Base-by-base conservation (phyloP, 2,888 invertebrate species). In the Caradrina clavipalpis region DNA sequence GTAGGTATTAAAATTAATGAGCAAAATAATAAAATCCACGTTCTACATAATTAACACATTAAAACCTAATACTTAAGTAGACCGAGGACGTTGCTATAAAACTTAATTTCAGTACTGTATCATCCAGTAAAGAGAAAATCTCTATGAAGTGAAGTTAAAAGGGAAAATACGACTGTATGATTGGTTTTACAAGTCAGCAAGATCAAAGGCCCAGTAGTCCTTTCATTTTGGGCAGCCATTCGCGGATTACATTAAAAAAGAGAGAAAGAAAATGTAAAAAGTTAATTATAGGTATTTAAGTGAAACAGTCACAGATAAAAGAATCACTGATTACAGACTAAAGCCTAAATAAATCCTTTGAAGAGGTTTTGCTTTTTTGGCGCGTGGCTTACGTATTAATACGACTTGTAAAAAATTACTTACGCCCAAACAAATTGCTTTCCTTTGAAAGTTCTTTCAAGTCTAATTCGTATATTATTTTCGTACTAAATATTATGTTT, bases 121-220 rank as follows among this genome's bases (percentile, higher is more conserved):
- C 74, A 76, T 67, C 74, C 67, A 69, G 78, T 70, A 78, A 72
- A 81, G 78, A 77, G 61, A 82, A 80, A 78, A 74, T 82, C 78
- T 86, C 78, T 83, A 83, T 84, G 80, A 87, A 87, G 83, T 82
- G 63, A 86, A 89, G 86, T 85, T 86, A 88, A 87, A 88, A 89
- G 86, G 86, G 83, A 87, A 87, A 88, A 87, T 86, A 86, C 87
- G 85, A 84, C 86, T 87, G 86, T 86, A 87, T 87, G 89, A 90
- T 90, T 90, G 90, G 88, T 88, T 89, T 87, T 89, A 87, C 88
- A 89, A 89, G 87, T 82, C 89, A 78, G 83, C 85, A 82, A 90
- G 86, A 90, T 90, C 90, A 90, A 90, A 89, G 90, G 74, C 69
- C 47, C 71, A 78, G 85, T 83, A 82, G 86, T 86, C 89, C 89